phyloP scores from a whole-genome alignment of 2,888 invertebrate species.

The Synergus gifuensis region DNA sequence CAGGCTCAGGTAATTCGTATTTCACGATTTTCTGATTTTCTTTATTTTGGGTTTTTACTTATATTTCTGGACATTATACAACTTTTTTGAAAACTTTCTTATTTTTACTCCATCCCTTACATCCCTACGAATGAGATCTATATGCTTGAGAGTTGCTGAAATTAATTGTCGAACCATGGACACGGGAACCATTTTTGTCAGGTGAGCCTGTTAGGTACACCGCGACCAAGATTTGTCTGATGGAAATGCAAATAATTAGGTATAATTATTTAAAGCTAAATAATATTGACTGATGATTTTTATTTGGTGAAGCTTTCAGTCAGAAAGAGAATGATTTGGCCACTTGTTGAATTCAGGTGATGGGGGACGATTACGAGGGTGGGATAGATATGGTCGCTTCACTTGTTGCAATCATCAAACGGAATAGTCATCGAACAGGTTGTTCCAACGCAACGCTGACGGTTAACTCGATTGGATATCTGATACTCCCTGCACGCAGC shows the following conservation, averaged over 20 bases:
- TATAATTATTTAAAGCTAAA: not conserved
- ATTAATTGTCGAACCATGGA: too few species aligned
- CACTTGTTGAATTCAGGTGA: constrained; percentile 73
- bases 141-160: too few species aligned
- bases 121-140: too few species aligned
- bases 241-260: not conserved
- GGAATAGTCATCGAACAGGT: constrained; percentile 76
- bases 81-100: not conserved
- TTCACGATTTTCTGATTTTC: too few species aligned
- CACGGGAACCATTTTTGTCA: too few species aligned
- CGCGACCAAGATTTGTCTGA: too few species aligned
- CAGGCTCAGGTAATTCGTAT: too few species aligned
- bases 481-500: constrained; percentile 24
- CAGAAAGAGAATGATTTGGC: constrained; percentile 72
- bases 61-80: not conserved
- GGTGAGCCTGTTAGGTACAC: too few species aligned
- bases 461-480: constrained; percentile 56
- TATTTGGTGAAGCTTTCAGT: not conserved
- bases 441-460: constrained; percentile 65
- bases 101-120: not conserved
- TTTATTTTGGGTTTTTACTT: too few species aligned
- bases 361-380: constrained; percentile 42
- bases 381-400: constrained; percentile 62
- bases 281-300: not conserved
- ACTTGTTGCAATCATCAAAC: constrained; percentile 77